Percentiles rank a stretch among this genome's conserved stretches.
Conservation (phyloP, 2,113 vertebrate species). For the Picathartes gymnocephalus region DNA sequence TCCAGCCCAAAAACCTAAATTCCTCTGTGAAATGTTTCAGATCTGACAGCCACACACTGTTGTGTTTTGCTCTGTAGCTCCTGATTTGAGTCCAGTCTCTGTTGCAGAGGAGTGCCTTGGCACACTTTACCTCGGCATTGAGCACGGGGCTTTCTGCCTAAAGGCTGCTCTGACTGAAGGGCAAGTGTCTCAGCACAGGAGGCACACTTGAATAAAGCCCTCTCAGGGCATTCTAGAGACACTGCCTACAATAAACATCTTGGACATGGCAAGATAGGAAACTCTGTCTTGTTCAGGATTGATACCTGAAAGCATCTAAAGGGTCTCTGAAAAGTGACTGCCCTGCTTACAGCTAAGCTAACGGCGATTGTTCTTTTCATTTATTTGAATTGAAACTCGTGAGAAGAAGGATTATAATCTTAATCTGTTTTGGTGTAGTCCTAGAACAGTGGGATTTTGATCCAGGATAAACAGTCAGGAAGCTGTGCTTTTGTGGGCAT, state of each 20-base stretch:
- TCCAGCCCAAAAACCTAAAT: not conserved
- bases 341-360: not conserved
- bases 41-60: not conserved
- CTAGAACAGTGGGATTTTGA: not conserved
- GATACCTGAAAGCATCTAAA: not conserved
- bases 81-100: not conserved
- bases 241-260: not conserved
- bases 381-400: not conserved
- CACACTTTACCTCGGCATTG: fast-evolving
- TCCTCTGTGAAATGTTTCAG: not conserved
- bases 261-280: not conserved
- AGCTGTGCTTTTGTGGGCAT: not conserved
- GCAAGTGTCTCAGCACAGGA: not conserved
- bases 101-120: not conserved
- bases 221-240: not conserved
- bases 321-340: not conserved
- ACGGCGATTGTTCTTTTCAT: not conserved
- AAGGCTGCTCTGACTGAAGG: not conserved
- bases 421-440: not conserved
- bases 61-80: not conserved
- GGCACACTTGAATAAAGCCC: not conserved
- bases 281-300: not conserved
- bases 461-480: not conserved
- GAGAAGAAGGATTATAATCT: not conserved
- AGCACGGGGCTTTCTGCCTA: not conserved